These are phyloP conservation scores for Mustelus asterias DNA, from an alignment of 2,113 vertebrate genomes.

Conservation along the genomic window DNA sequence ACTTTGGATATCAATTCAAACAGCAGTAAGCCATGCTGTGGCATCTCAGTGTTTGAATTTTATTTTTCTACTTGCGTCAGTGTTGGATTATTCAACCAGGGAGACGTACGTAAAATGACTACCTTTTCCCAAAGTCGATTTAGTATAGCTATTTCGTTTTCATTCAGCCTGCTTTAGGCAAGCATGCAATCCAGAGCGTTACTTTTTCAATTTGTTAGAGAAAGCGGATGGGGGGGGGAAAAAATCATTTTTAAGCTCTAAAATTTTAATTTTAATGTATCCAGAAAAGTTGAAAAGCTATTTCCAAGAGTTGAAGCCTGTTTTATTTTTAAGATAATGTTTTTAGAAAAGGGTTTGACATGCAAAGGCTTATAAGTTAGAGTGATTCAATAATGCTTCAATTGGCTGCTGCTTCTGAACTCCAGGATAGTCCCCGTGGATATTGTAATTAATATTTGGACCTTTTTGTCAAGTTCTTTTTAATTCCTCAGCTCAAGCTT, in stretches of 20 bases:
- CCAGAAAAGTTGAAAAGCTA: slow-evolving; percentile 19
- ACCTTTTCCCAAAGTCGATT: slow-evolving; percentile 33
- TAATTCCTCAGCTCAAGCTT: background rate
- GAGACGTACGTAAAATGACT: slow-evolving; percentile 28
- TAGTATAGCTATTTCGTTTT: slow-evolving; percentile 34
- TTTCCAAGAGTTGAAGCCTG: background rate
- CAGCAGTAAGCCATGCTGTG: slow-evolving; percentile 32
- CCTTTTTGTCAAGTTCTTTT: slow-evolving; percentile 21
- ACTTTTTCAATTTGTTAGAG: slow-evolving; percentile 33
- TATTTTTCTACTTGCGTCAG: slow-evolving; percentile 12
- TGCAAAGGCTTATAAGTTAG: slow-evolving; percentile 5
- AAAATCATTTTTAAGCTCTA: background rate
- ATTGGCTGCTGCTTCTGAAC: slow-evolving; percentile 1
- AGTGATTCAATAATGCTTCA: slow-evolving; percentile 23
- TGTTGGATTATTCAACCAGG: slow-evolving; percentile 32
- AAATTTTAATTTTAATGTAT: background rate
- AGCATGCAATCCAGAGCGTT: background rate
- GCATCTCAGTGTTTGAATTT: slow-evolving; percentile 30
- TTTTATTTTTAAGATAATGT: slow-evolving; percentile 15
- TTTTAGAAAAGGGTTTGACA: background rate
- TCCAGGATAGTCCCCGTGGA: slow-evolving; percentile 16
- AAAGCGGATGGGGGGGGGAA: background rate
- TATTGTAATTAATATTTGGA: slow-evolving; percentile 33
- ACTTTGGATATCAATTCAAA: slow-evolving; percentile 43
- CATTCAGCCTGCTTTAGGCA: slow-evolving; percentile 36